Conservation (phyloP, 2,113 vertebrate species). For the Scolopax mira region DNA sequence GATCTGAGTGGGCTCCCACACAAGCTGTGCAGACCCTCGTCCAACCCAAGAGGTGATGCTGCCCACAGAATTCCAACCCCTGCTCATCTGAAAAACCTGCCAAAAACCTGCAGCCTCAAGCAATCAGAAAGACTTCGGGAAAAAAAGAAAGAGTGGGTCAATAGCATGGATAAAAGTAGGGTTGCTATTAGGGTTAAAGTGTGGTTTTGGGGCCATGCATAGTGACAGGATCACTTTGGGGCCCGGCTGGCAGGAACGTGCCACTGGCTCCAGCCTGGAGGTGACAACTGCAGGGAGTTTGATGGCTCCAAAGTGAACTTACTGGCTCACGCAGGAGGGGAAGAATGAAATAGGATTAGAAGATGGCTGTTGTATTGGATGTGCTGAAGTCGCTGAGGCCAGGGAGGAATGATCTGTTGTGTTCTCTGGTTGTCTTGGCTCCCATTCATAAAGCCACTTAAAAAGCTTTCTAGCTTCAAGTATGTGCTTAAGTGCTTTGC, state of each 20-base stretch:
- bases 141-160: neutral
- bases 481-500: constrained; percentile 8
- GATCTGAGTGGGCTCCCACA: neutral
- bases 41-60: neutral
- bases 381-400: neutral
- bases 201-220: accelerated
- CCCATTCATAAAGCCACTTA: constrained; percentile 1
- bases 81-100: neutral
- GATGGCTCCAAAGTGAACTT: neutral
- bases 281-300: neutral
- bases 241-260: neutral
- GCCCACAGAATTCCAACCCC: neutral
- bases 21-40: neutral
- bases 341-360: neutral
- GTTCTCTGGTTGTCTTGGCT: neutral
- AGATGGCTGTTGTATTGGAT: neutral
- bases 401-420: neutral
- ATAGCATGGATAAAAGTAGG: neutral
- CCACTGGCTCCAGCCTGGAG: neutral
- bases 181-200: neutral
- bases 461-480: constrained; percentile 25
- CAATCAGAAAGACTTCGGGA: neutral
- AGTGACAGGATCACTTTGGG: neutral
- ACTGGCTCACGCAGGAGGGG: accelerated
- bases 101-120: neutral